Evolutionary conservation across 2,888 invertebrate genomes (phyloP), one percentile per base, ranked within the genome.

Genomic region (Heliconius ethilla): DNA sequence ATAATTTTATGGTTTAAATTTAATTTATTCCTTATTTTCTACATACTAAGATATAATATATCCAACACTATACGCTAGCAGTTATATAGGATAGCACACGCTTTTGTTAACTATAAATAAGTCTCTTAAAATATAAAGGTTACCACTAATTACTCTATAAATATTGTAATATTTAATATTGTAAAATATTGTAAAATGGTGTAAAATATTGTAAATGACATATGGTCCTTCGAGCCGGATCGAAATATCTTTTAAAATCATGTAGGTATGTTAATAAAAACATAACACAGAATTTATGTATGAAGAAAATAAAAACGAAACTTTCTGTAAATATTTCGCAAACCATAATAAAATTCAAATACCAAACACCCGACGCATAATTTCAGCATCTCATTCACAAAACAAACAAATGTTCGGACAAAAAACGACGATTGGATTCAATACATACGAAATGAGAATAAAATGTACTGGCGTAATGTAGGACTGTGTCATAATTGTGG

Each of bases 391-490:
- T 77, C 75, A 77, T 79, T 82, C 77, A 81, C 76, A 75, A 83
- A 82, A 86, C 80, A 83, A 83, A 84, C 76, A 77, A 81, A 82
- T 70, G 78, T 77, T 80, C 81, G 80, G 78, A 82, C 81, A 79
- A 80, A 83, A 85, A 86, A 83, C 77, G 81, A 80, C 77, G 81
- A 83, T 80, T 75, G 76, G 75, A 62, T 78, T 79, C 78, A 72
- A 85, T 82, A 82, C 81, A 84, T 83, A 81, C 80, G 75, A 78
- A 82, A 81, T 82, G 81, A 76, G 78, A 73, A 75, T 70, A 75
- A 81, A 80, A 74, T 78, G 25, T 51, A 66, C 29, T 69, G 66
- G 72, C 40, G 51, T 76, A 65, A 51, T 73, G 22, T 45, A 74
- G 40, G 67, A n/a, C 22, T 3, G 2, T 45, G 59, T 59, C 45